These are phyloP conservation scores for Taeniopygia guttata DNA, from an alignment of 2,797 vertebrate genomes.

Conservation along the genomic window DNA sequence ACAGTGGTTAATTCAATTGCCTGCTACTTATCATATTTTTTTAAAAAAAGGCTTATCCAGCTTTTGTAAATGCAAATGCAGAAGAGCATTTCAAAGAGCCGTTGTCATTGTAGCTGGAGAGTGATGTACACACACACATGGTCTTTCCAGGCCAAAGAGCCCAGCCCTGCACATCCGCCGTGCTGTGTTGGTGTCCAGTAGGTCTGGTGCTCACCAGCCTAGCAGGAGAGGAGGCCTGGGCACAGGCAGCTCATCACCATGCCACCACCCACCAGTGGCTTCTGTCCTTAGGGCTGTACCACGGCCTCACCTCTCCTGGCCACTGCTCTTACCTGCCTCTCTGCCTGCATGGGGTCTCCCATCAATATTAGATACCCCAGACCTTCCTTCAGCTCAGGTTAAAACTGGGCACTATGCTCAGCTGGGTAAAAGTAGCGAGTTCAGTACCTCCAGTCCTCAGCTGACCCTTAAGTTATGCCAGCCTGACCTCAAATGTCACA, in stretches of 20 bases:
- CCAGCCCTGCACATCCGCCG: accelerated
- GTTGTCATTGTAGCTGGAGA: not conserved
- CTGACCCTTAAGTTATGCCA: not conserved
- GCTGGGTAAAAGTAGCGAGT: not conserved
- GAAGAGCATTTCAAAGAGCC: conserved; percentile 17
- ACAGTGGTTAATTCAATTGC: conserved; percentile 54
- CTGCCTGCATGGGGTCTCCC: not conserved
- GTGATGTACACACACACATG: not conserved
- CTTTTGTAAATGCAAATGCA: conserved; percentile 55
- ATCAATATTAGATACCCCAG: not conserved
- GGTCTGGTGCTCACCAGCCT: not conserved
- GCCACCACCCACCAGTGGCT: not conserved
- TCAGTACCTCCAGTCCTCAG: not conserved
- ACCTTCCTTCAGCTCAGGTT: not conserved
- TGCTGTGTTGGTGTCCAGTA: accelerated
- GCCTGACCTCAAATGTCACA: not conserved
- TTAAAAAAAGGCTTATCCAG: conserved; percentile 22
- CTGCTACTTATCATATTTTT: conserved; percentile 52
- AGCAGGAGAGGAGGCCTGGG: not conserved
- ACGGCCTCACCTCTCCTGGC: not conserved
- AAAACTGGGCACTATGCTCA: not conserved
- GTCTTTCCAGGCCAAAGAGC: not conserved
- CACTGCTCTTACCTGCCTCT: not conserved
- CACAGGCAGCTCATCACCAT: not conserved
- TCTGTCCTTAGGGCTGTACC: accelerated